Conservation (phyloP, 2,888 invertebrate genomes). For the Nephrotoma flavescens region DNA sequence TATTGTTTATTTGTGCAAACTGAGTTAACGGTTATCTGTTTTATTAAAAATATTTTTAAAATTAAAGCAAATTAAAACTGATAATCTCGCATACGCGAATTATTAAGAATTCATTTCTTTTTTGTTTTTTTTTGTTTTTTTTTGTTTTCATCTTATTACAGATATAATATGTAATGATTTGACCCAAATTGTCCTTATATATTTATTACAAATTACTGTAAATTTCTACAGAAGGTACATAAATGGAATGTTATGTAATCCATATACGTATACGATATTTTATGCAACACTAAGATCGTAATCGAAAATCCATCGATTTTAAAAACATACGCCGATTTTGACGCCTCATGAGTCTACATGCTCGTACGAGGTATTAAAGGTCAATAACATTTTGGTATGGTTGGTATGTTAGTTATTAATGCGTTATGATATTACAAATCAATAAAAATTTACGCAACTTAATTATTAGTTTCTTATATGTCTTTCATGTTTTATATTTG, state of each 20-base stretch:
- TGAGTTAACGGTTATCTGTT: no score
- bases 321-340: no score
- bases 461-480: no score
- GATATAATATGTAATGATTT: not conserved
- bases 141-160: not conserved
- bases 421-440: no score
- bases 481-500: not conserved
- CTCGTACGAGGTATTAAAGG: no score
- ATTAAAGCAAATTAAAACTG: not conserved
- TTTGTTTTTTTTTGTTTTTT: no score
- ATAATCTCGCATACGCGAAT: not conserved
- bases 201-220: not conserved
- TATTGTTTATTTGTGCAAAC: no score
- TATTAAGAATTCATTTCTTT: not conserved
- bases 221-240: not conserved
- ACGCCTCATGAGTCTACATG: no score
- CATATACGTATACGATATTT: not conserved
- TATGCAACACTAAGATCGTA: not conserved
- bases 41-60: not conserved
- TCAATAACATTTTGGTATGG: no score
- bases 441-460: no score
- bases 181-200: not conserved
- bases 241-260: not conserved
- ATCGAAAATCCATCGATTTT: no score
- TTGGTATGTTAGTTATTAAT: no score